Conservation (phyloP, 1,140 invertebrate genomes). For the Drosophila sp. region DNA sequence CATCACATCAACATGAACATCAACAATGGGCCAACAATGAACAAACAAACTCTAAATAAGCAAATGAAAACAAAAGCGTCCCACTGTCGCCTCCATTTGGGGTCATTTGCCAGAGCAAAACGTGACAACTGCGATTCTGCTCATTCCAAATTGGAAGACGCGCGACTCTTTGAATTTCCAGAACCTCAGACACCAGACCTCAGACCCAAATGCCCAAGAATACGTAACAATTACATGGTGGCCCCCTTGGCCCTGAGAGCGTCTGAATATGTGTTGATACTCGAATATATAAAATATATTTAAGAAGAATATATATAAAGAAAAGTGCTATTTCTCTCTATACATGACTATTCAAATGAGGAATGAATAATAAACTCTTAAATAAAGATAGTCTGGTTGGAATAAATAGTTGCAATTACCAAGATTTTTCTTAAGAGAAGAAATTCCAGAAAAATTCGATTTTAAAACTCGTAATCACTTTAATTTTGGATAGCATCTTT, state of each 20-base stretch:
- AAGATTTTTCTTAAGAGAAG: no score
- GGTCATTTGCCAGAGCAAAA: slow-evolving; percentile 48
- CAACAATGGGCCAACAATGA: not conserved
- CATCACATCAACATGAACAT: no score
- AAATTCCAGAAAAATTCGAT: no score
- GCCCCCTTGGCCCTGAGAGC: slow-evolving; percentile 36
- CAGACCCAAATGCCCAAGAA: not conserved
- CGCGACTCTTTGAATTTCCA: slow-evolving; percentile 9
- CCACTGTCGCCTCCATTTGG: not conserved
- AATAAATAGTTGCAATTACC: no score
- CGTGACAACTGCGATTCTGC: slow-evolving; percentile 41
- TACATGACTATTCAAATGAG: no score
- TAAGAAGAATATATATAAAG: not conserved
- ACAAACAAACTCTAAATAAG: not conserved
- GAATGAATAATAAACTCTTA: no score
- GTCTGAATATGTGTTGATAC: slow-evolving; percentile 1
- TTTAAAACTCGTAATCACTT: no score
- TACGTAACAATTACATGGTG: slow-evolving; percentile 20
- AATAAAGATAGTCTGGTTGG: no score
- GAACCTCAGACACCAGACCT: not conserved
- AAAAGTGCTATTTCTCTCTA: no score
- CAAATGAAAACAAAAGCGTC: slow-evolving; percentile 32
- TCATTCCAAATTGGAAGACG: slow-evolving; percentile 14
- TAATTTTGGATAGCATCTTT: no score
- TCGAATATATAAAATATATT: no score